Conservation (phyloP, 2,888 invertebrate species). For the Agrilus mali region DNA sequence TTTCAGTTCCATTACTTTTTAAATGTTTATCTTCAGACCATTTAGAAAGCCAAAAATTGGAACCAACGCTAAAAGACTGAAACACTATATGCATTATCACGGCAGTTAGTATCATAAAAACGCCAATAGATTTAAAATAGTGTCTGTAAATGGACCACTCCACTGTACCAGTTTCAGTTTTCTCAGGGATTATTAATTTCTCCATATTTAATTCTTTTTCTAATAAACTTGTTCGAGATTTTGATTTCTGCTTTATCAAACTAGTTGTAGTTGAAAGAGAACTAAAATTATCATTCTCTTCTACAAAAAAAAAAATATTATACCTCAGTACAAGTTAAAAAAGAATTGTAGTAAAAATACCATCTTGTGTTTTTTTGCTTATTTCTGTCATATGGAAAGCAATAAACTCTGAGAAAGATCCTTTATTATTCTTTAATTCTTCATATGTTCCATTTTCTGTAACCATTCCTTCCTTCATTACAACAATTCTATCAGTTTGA, state of each 20-base stretch:
- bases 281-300: constrained; percentile 64
- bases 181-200: constrained; percentile 37
- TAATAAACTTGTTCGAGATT: constrained; percentile 17
- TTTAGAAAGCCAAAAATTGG: constrained; percentile 71
- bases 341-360: neutral
- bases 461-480: constrained; percentile 38
- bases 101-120: constrained; percentile 38
- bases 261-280: constrained; percentile 16
- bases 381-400: constrained; percentile 17
- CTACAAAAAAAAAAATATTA: constrained; percentile 22
- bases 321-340: constrained; percentile 11
- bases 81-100: too few species aligned
- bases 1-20: constrained; percentile 39
- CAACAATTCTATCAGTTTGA: constrained; percentile 38
- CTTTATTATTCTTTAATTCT: constrained; percentile 31
- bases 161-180: constrained; percentile 34
- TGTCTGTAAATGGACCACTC: constrained; percentile 73
- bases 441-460: constrained; percentile 37
- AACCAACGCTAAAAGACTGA: constrained; percentile 64
- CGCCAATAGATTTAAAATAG: constrained; percentile 70
- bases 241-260: constrained; percentile 36
- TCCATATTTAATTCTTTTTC: constrained; percentile 9
- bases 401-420: constrained; percentile 27
- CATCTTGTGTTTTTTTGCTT: constrained; percentile 3
- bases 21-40: constrained; percentile 61